Evolutionary conservation across 2,888 invertebrate species (phyloP).

Genomic region (Molanna angustata): DNA sequence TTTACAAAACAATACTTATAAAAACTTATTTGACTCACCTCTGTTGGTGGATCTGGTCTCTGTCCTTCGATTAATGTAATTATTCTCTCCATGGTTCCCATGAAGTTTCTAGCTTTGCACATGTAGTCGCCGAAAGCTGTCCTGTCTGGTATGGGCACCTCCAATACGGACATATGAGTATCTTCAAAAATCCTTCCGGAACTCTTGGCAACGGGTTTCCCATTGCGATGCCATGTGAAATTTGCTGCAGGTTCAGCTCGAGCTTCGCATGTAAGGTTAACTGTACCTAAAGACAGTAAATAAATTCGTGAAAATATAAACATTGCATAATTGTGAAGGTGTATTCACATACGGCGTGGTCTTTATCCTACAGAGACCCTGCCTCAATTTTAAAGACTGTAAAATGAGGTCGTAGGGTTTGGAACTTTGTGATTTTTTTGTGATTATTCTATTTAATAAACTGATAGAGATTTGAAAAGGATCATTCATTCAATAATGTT

Average conservation of each 20-base stretch:
- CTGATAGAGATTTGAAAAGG: too few relatives aligned
- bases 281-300: slow-evolving; percentile 41
- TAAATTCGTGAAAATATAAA: too few relatives aligned
- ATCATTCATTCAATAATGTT: too few relatives aligned
- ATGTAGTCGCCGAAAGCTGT: slow-evolving; percentile 51
- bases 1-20: neutral
- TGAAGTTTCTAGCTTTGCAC: slow-evolving; percentile 52
- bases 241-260: slow-evolving; percentile 55
- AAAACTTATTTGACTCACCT: slow-evolving; percentile 19
- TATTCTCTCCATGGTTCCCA: slow-evolving; percentile 50
- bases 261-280: slow-evolving; percentile 58
- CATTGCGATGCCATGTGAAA: slow-evolving; percentile 49
- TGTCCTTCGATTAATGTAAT: slow-evolving; percentile 52
- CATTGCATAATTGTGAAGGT: too few relatives aligned
- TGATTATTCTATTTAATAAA: too few relatives aligned
- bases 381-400: too few relatives aligned
- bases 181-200: slow-evolving; percentile 40
- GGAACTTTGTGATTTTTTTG: too few relatives aligned
- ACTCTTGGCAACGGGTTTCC: slow-evolving; percentile 34
- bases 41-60: slow-evolving; percentile 51
- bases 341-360: too few relatives aligned
- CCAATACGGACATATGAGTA: slow-evolving; percentile 39
- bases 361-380: too few relatives aligned
- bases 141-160: slow-evolving; percentile 39
- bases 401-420: too few relatives aligned